phyloP scores from a whole-genome alignment of 1,140 invertebrate genomes.

The Parasteatoda tepidariorum region DNA sequence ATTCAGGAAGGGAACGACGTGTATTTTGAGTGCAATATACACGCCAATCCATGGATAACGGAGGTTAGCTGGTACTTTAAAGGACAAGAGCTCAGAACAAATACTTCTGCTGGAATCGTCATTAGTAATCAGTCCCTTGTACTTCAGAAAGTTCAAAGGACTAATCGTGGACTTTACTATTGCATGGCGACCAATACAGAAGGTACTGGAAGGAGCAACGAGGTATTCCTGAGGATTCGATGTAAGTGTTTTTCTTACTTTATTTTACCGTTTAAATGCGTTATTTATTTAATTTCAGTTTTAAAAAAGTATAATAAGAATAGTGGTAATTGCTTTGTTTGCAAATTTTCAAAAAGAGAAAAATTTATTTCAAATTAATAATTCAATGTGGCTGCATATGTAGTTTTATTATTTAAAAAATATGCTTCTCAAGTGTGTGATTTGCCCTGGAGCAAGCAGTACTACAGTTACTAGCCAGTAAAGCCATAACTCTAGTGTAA shows the following conservation, averaged over 20 bases:
- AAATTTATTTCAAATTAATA: no score
- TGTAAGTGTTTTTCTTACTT: conserved; percentile 66
- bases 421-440: no score
- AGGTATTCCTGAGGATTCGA: conserved; percentile 80
- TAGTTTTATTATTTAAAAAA: no score
- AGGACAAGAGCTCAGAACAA: conserved; percentile 76
- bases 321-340: no score
- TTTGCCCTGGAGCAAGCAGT: no score
- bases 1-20: conserved; percentile 83
- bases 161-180: conserved; percentile 78
- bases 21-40: conserved; percentile 89
- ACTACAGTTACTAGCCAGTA: no score
- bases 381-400: no score
- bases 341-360: no score
- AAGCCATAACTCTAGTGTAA: no score
- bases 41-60: conserved; percentile 85
- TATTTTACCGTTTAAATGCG: neutral
- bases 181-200: conserved; percentile 90
- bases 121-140: conserved; percentile 85
- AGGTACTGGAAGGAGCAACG: conserved; percentile 86
- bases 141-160: conserved; percentile 76
- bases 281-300: no score
- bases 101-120: conserved; percentile 79
- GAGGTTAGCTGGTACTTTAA: conserved; percentile 77
- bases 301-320: no score